phyloP scores from a whole-genome alignment of 35 echinoderm and acorn worm species.

The Ophioderma brevispina region DNA sequence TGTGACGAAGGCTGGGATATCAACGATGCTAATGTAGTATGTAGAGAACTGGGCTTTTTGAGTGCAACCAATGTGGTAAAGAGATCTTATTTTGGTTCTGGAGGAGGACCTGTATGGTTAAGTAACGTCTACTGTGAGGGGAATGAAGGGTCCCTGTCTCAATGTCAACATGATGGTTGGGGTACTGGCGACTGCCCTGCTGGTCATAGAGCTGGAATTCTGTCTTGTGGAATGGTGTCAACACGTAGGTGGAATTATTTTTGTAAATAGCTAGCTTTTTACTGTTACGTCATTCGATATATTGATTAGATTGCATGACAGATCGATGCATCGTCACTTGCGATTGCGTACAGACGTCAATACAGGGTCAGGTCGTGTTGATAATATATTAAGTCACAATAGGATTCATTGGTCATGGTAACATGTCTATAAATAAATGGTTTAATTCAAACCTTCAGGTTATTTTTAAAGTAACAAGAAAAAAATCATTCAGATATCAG shows the following conservation, averaged over 20 bases:
- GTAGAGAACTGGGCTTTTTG: conserved; percentile 9
- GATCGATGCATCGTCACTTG: too few species aligned
- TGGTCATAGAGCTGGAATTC: background rate
- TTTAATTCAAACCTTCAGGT: too few species aligned
- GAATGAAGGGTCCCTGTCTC: background rate
- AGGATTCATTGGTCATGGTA: background rate
- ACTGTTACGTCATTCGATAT: too few species aligned
- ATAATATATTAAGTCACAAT: too few species aligned
- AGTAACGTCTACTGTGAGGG: background rate
- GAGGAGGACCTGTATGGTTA: background rate
- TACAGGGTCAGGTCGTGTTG: too few species aligned
- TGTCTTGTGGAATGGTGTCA: background rate
- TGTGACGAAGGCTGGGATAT: conserved; percentile 31
- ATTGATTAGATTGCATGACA: too few species aligned
- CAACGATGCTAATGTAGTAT: conserved; percentile 31
- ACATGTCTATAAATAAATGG: background rate
- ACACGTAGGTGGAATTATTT: background rate
- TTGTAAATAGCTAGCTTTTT: too few species aligned
- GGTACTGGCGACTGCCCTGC: background rate
- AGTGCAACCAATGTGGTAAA: background rate
- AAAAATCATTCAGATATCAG: too few species aligned
- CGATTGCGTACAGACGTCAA: too few species aligned
- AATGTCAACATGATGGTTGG: background rate
- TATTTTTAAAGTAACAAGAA: too few species aligned
- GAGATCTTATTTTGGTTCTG: background rate